Evolutionary conservation across 1,140 invertebrate species (phyloP).

Genomic region (Anastrepha ludens): DNA sequence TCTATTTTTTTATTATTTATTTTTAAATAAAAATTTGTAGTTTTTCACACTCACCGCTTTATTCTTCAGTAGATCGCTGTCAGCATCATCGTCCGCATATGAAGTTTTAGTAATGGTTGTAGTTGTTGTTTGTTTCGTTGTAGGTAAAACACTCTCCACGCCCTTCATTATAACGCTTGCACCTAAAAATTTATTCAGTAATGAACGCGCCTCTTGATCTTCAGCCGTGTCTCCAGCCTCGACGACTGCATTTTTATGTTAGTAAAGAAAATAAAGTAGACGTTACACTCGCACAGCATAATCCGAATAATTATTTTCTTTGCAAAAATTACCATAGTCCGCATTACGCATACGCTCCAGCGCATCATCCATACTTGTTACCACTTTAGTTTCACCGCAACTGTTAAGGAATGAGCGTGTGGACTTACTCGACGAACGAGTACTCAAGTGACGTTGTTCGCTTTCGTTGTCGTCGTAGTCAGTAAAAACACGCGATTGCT

Average conservation of each 20-base stretch:
- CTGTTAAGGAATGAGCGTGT: slow-evolving; percentile 81
- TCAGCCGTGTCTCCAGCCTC: slow-evolving; percentile 79
- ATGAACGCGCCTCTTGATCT: slow-evolving; percentile 82
- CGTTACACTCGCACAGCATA: background rate
- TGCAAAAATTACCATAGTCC: slow-evolving; percentile 77
- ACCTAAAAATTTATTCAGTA: slow-evolving; percentile 87
- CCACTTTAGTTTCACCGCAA: slow-evolving; percentile 76
- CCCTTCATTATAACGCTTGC: slow-evolving; percentile 84
- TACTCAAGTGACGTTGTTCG: slow-evolving; percentile 41
- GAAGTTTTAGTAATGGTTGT: slow-evolving; percentile 48
- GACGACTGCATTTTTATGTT: slow-evolving; percentile 73
- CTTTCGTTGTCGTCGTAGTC: slow-evolving; percentile 22
- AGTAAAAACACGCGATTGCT: background rate
- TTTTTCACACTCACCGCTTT: slow-evolving; percentile 27
- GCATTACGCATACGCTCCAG: slow-evolving; percentile 84
- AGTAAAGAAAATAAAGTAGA: slow-evolving; percentile 4
- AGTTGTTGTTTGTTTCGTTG: slow-evolving; percentile 62
- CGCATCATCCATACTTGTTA: slow-evolving; percentile 83
- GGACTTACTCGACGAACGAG: slow-evolving; percentile 55
- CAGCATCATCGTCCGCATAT: slow-evolving; percentile 35
- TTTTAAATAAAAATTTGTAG: background rate
- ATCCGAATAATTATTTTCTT: background rate
- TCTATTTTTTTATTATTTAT: too few species aligned
- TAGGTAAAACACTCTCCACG: slow-evolving; percentile 68
- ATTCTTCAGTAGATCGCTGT: slow-evolving; percentile 27